A percentile compares a stretch with the other conserved stretches of the same genome.
These are phyloP conservation scores for Crossocerus cetratus DNA, from an alignment of 2,888 invertebrate genomes.

Conservation along the genomic window DNA sequence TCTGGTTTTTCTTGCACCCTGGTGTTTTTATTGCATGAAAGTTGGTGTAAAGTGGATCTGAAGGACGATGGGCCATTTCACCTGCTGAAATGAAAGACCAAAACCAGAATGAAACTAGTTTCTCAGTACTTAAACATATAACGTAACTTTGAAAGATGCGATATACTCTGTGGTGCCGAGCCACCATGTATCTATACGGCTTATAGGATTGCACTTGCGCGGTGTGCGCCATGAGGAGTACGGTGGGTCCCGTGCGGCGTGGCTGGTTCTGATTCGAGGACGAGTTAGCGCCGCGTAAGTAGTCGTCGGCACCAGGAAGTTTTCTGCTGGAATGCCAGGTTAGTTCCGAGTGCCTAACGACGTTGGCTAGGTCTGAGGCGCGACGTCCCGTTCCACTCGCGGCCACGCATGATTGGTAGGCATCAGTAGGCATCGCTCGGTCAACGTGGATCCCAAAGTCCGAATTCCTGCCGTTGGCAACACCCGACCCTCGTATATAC, in stretches of 20 bases:
- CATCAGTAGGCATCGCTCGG: neutral
- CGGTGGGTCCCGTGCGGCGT: constrained; percentile 37
- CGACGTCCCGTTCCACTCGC: neutral
- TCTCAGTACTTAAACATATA: no score
- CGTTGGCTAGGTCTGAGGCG: neutral
- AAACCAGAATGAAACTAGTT: no score
- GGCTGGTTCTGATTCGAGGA: constrained; percentile 66
- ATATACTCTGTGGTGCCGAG: no score
- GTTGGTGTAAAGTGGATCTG: no score
- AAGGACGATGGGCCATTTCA: no score
- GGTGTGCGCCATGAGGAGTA: neutral
- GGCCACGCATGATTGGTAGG: constrained; percentile 1
- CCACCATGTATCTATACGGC: no score
- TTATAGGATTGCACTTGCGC: constrained; percentile 18
- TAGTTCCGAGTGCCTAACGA: constrained; percentile 14
- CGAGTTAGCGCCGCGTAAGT: constrained; percentile 16
- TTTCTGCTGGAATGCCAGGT: constrained; percentile 19
- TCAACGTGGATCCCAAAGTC: neutral
- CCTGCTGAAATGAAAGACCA: no score
- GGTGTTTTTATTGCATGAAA: no score
- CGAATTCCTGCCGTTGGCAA: neutral
- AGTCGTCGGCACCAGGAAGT: constrained; percentile 8
- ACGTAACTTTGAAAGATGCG: no score
- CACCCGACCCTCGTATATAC: neutral
- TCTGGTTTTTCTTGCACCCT: no score